Evolutionary conservation across 1,140 invertebrate species (phyloP).

Genomic region (Luehdorfia chinensis): DNA sequence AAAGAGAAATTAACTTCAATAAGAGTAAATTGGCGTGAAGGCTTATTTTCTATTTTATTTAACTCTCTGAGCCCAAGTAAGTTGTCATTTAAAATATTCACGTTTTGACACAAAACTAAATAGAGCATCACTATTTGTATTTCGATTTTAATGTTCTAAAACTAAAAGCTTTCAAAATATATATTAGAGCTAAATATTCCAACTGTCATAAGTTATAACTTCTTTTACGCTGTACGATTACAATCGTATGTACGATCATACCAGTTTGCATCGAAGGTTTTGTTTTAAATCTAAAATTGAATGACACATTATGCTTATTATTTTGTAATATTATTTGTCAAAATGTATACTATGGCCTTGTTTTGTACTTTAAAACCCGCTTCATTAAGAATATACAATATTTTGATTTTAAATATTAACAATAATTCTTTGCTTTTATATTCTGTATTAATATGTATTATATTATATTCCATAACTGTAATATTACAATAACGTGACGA

Average conservation of each 20-base stretch:
- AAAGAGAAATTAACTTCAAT: too few species aligned
- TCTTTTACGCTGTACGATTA: constrained; percentile 25
- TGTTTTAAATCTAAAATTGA: too few species aligned
- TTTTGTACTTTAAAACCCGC: too few species aligned
- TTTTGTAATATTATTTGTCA: too few species aligned
- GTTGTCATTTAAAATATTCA: too few species aligned
- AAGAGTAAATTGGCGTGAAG: too few species aligned
- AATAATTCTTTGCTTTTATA: background rate
- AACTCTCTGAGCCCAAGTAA: too few species aligned
- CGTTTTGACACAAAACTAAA: constrained; percentile 13
- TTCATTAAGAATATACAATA: background rate
- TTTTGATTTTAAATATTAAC: background rate
- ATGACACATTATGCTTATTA: too few species aligned
- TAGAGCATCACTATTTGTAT: constrained; percentile 10
- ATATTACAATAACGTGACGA: constrained; percentile 10
- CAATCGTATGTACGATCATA: too few species aligned
- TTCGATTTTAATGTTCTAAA: constrained; percentile 16
- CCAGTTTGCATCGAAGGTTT: too few species aligned
- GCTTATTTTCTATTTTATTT: too few species aligned
- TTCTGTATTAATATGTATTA: background rate
- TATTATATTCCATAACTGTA: background rate
- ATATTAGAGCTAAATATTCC: constrained; percentile 25
- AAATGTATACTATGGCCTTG: too few species aligned
- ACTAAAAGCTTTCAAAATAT: constrained; percentile 38
- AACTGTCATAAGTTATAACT: constrained; percentile 39